Base-by-base conservation (phyloP, 35 echinoderm and acorn worm species). In the Heliocidaris tuberculata region DNA sequence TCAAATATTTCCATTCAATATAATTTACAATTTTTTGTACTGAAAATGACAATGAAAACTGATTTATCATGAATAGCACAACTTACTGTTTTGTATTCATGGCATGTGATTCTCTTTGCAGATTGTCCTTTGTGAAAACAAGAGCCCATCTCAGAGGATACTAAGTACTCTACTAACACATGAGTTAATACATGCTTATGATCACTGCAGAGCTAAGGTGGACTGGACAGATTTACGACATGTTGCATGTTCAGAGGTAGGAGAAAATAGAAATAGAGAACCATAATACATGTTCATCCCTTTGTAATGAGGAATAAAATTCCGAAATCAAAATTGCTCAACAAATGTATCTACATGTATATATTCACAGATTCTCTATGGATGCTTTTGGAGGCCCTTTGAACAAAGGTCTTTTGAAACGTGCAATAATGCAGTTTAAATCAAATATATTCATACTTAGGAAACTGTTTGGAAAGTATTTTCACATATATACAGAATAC, bases 41-140 rank as follows among this genome's bases (percentile, higher is more conserved):
- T 42, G 3, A 42, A 42, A 42, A 42, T 42, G 35, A 42, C 1
- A 42, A 13, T 56, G 15, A 2, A 56, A 10, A 56, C 10, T 56
- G 15, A 6, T 78, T n/a, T 24, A 5, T 4, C 65, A 78, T 78
- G 65, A n/a, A 21, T 7, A 78, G 27, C 17, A n/a, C 19, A 78
- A 78, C 7, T 4, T 78, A 78, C 17, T n/a, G 27, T 8, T 47
- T 50, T 86, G 31, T 59, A 94, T 94, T 32, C 29, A 31, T 48
- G 12, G 21, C 52, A 48, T 24, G 30, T 87, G 32, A 94, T 94
- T 42, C 30, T 86, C 13, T 60, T 90, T 86, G 54, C 95, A 98
- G 97, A 96, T 99, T 49, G 85, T 97, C 48, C 50, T 99, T 27
- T 99, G 98, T 96, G 96, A 99, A 94, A 97, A 99, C 95, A 96